Evolutionary conservation across 2,888 invertebrate genomes (phyloP).

Genomic region (Linnaemya tessellans): DNA sequence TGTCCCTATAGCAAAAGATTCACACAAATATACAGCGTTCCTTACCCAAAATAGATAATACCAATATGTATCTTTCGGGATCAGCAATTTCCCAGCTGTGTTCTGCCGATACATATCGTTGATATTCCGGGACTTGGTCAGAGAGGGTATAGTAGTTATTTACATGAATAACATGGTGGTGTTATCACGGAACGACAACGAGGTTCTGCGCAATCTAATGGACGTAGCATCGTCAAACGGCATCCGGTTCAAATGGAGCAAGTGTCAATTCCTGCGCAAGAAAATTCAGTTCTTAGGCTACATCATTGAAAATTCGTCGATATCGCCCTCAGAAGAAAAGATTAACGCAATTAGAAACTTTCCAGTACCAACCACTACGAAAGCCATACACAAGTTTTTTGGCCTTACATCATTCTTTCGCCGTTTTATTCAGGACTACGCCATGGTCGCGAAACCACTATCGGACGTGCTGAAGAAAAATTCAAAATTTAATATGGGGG

Average conservation of each 20-base stretch:
- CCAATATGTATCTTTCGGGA: conserved; percentile 1
- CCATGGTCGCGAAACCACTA: neutral
- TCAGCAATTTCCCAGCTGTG: neutral
- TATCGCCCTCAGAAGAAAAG: conserved; percentile 6
- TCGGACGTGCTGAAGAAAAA: neutral
- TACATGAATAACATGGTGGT: conserved; percentile 26
- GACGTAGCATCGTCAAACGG: neutral
- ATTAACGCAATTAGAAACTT: neutral
- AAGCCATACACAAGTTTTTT: conserved; percentile 5
- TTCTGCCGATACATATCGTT: no score
- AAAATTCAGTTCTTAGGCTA: conserved; percentile 10
- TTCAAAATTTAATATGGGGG: neutral
- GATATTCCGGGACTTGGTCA: neutral
- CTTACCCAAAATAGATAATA: neutral
- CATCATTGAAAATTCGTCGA: neutral
- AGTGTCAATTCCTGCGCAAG: conserved; percentile 2
- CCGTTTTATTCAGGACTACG: neutral
- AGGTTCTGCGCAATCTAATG: neutral
- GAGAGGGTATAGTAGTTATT: neutral
- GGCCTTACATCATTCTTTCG: conserved; percentile 11
- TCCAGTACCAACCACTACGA: neutral
- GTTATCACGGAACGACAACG: neutral
- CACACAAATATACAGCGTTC: neutral
- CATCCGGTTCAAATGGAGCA: neutral
- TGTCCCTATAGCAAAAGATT: neutral